Percentiles rank a stretch among this genome's conserved stretches.
Evolutionary conservation across 2,888 invertebrate species (phyloP).

Genomic region (Drosophila subsilvestris): DNA sequence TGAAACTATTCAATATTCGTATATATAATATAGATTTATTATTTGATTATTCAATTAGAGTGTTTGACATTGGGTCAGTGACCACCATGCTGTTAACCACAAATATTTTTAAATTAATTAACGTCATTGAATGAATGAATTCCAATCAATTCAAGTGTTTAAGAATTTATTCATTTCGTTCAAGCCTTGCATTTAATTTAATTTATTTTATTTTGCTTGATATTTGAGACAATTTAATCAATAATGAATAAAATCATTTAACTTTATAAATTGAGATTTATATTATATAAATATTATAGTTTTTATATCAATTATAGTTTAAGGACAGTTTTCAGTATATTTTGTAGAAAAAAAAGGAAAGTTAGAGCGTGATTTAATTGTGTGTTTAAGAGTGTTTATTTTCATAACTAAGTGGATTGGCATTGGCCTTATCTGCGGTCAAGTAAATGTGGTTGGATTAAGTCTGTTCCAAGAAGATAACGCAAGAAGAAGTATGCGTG

Average conservation of each 20-base stretch:
- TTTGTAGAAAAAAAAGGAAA: background rate
- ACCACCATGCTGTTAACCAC: background rate
- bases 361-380: background rate
- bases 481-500: background rate
- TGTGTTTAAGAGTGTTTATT: background rate
- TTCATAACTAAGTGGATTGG: background rate
- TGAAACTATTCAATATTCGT: background rate
- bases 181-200: background rate
- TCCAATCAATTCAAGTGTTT: background rate
- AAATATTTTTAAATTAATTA: background rate
- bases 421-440: background rate
- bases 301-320: background rate
- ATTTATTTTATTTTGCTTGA: background rate
- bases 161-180: background rate
- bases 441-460: background rate
- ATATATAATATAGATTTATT: background rate
- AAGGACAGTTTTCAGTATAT: background rate
- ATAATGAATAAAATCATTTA: background rate
- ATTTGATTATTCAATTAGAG: background rate
- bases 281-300: too few species aligned
- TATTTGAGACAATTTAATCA: background rate
- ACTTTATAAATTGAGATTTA: background rate
- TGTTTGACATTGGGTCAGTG: slow-evolving; percentile 1
- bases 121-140: background rate
- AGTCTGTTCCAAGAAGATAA: background rate